Evolutionary conservation across 2,797 vertebrate species (phyloP), one percentile per base, ranked within the genome.

Genomic region (Buphagus erythrorhynchus): DNA sequence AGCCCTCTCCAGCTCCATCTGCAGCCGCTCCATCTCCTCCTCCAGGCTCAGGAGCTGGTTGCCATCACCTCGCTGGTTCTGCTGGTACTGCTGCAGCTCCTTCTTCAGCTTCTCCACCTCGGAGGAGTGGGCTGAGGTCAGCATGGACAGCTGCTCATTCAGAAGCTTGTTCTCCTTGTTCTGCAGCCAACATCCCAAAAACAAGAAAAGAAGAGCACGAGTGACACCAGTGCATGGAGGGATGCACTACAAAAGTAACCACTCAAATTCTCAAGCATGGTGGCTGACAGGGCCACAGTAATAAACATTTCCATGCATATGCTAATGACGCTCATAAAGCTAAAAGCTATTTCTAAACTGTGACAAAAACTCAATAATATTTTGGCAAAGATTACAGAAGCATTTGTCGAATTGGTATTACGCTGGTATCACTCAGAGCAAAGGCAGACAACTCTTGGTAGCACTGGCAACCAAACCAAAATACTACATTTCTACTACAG

Each of bases 101-200:
- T 98, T 99, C 96, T 98, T 99, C 95, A 99, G 98, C 92, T 98
- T 99, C 80, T 83, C 97, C 22, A 99, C 96, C 97, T 99, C 99
- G 0, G 96, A 90, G 28, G 97, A 90, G 81, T 99, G 97, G 2
- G 62, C n/a, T 18, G 79, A 43, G 4, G 98, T 98, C 14, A 94
- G 83, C 0, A 31, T 4, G 5, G 93, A 87, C 71, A 99, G 97
- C 95, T 99, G 99, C 93, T 99, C 99, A 0, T 97, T 98, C 93
- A 99, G 98, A 3, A 63, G 74, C 61, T 97, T 98, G 86, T 97
- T 96, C 45, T 99, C 99, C 91, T 99, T 99, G 92, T 98, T 98
- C 99, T 99, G 97, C 8, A 74, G 58, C 14, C 73, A 67, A 33
- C 35, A 16, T 2, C 31, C 59, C 77, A 31, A 25, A 57, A 15